Evolutionary conservation across 30 jellyfish, hydroid and myxozoan species (phyloP).

Genomic region (Turritopsis rubra): DNA sequence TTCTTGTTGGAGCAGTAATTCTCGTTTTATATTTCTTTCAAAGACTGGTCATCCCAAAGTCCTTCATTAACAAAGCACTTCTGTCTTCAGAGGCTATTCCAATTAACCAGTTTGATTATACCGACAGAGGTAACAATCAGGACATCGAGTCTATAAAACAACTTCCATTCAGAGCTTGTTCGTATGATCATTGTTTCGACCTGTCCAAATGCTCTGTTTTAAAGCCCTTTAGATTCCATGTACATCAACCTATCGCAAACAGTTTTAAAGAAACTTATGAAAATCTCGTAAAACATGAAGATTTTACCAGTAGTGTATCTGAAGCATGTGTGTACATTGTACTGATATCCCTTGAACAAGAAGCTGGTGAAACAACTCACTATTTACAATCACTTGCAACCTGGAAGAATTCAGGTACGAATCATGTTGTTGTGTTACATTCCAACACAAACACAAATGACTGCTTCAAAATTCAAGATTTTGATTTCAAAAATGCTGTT

Average conservation of each 20-base stretch:
- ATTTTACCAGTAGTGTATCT: slow-evolving; percentile 2
- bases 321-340: slow-evolving; percentile 49
- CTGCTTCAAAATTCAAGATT: slow-evolving; percentile 31
- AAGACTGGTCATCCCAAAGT: too few species aligned
- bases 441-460: slow-evolving; percentile 9
- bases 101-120: too few species aligned
- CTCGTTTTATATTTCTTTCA: too few species aligned
- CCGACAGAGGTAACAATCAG: neutral
- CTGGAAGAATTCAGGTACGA: slow-evolving; percentile 66
- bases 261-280: neutral
- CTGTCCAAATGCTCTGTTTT: slow-evolving; percentile 54
- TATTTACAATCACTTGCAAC: slow-evolving; percentile 17
- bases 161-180: too few species aligned
- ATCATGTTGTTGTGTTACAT: slow-evolving; percentile 46
- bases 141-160: neutral
- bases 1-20: too few species aligned
- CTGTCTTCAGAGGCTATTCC: too few species aligned
- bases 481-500: slow-evolving; percentile 31
- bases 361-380: neutral
- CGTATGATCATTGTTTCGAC: slow-evolving; percentile 60
- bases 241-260: slow-evolving; percentile 37
- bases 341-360: slow-evolving; percentile 23
- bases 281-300: slow-evolving; percentile 21
- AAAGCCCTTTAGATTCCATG: slow-evolving; percentile 27
- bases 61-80: too few species aligned